Base-by-base conservation (phyloP, 2,888 invertebrate genomes). In the Camponotus fellah region DNA sequence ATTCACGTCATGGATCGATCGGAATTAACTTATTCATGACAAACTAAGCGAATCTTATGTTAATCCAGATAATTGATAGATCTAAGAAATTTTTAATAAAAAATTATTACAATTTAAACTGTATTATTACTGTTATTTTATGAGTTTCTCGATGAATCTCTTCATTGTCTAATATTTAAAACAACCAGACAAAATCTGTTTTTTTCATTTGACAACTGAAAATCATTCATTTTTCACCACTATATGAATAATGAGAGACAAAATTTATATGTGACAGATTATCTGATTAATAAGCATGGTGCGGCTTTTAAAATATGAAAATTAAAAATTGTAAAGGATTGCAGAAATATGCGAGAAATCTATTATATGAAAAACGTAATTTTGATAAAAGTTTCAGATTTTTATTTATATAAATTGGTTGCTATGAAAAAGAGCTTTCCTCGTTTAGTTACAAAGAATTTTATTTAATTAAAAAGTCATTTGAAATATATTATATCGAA, bases 21-120 rank as follows among this genome's bases (percentile, higher is more conserved):
- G 34, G 64, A 32, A 75, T 75, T 43, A 74, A 74, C 49, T 76
- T 65, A 46, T 49, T 49, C 17, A 14, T 21, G 34, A 75, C n/a
- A 64, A 58, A 60, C 26, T 43, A 34, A 9, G 4, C 32, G 8
- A 62, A 14, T 49, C 17, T 49, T 49, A 32, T 60, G 14, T 34
- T 46, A 56, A 74, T 4, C 32, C n/a, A n/a, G 34, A 34, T 46
- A 62, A 74, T 74, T 32, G 32, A 74, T 62, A 5, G 10, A 60
- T n/a, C 32, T 32, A 46, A 53, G 14, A 40, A 69, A 8, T 46
- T 49, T 17, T 46, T 14, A 66, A 14, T 26, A 32, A 8, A 32
- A 43, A n/a, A 21, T 58, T 58, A 49, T 56, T 56, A 56, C 3
- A 8, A 37, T 37, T 37, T 37, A 56, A 56, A 56, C 8, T 53